phyloP scores from a whole-genome alignment of 2,888 invertebrate genomes.

The Sicus ferrugineus region DNA sequence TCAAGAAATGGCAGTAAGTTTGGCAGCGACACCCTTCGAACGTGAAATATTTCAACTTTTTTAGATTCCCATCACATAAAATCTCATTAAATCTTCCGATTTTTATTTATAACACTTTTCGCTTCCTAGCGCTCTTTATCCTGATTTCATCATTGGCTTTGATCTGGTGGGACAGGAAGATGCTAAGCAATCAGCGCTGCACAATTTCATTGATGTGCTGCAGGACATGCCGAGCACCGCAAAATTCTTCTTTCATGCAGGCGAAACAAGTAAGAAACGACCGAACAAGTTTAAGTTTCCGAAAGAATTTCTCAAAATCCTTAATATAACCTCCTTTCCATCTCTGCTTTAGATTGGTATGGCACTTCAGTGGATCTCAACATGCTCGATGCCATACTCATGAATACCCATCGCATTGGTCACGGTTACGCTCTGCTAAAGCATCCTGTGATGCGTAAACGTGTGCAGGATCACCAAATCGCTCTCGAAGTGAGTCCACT shows the following conservation, averaged over 20 bases:
- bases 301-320: no score
- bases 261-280: slow-evolving; percentile 66
- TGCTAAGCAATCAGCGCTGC: slow-evolving; percentile 64
- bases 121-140: slow-evolving; percentile 48
- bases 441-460: slow-evolving; percentile 49
- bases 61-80: no score
- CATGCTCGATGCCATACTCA: slow-evolving; percentile 60
- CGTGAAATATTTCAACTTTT: no score
- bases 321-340: not conserved
- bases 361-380: slow-evolving; percentile 67
- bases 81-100: not conserved
- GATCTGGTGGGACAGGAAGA: slow-evolving; percentile 73
- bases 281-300: not conserved
- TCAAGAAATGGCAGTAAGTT: slow-evolving; percentile 44
- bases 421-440: slow-evolving; percentile 51
- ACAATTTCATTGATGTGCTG: slow-evolving; percentile 43
- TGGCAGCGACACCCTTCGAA: slow-evolving; percentile 32
- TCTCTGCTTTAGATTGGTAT: slow-evolving; percentile 63
- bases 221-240: slow-evolving; percentile 49
- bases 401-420: slow-evolving; percentile 52
- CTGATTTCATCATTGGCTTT: slow-evolving; percentile 69
- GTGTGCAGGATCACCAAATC: slow-evolving; percentile 47
- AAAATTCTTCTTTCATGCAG: slow-evolving; percentile 70
- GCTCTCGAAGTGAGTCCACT: slow-evolving; percentile 51
- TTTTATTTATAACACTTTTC: not conserved